Conservation (phyloP, 1,140 invertebrate species). For the Ridgeia piscesae region DNA sequence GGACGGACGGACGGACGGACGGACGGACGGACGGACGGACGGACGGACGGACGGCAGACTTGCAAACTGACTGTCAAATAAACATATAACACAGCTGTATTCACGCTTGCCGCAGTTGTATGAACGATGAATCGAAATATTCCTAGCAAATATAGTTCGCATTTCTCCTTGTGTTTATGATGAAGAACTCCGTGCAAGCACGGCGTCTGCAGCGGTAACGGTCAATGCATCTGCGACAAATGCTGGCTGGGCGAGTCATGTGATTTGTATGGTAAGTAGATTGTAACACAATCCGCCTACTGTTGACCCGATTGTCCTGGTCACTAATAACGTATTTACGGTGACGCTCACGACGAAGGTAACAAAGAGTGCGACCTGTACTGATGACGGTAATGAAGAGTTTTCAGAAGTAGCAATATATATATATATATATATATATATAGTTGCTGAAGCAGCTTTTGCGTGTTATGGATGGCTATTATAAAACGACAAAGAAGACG, state of each 20-base stretch:
- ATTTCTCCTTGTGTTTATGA: neutral
- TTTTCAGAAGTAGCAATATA: no score
- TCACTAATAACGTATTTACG: neutral
- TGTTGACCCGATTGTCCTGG: neutral
- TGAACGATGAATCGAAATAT: neutral
- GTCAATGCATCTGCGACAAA: conserved; percentile 15
- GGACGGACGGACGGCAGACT: neutral
- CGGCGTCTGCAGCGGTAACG: conserved; percentile 20
- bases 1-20: no score
- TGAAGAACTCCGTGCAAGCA: conserved; percentile 22
- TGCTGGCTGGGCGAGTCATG: conserved; percentile 27
- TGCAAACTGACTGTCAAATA: neutral
- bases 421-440: no score
- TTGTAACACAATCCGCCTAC: neutral
- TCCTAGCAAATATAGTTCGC: neutral
- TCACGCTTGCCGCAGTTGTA: neutral
- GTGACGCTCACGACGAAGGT: neutral
- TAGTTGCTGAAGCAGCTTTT: no score
- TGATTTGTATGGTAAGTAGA: conserved; percentile 19
- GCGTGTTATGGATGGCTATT: no score
- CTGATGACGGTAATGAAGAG: neutral
- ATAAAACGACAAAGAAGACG: no score
- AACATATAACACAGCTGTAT: neutral
- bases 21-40: neutral
- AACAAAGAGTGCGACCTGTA: neutral